A percentile compares a stretch with the other conserved stretches of the same genome.
Evolutionary conservation across 2,888 invertebrate genomes (phyloP).

Genomic region (Eupithecia tripunctaria): DNA sequence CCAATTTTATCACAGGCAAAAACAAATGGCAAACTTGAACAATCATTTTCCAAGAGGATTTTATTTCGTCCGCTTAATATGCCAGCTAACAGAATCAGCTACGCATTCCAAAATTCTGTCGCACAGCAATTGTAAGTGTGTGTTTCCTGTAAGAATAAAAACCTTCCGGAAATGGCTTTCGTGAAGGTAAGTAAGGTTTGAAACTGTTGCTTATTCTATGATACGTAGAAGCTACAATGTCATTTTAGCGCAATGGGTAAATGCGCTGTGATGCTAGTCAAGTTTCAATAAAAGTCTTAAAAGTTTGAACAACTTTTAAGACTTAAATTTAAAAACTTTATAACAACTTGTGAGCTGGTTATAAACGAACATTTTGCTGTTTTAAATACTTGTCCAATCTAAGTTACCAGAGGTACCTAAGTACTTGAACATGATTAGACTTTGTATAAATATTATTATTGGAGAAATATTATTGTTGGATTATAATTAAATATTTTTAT

Average conservation of each 20-base stretch:
- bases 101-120: conserved; percentile 42
- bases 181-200: conserved; percentile 25
- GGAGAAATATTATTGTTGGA: no score
- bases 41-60: conserved; percentile 1
- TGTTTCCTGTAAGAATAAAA: conserved; percentile 38
- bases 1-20: no score
- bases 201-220: conserved; percentile 3
- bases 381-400: no score
- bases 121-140: conserved; percentile 36
- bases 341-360: neutral
- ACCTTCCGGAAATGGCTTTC: conserved; percentile 19
- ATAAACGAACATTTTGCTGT: no score
- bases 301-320: no score
- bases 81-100: conserved; percentile 25
- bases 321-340: no score
- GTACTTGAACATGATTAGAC: no score
- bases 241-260: neutral
- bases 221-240: conserved; percentile 2
- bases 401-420: no score
- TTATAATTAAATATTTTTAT: no score
- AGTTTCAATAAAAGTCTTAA: conserved; percentile 2
- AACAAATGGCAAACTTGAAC: no score
- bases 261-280: neutral
- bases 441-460: no score
- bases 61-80: conserved; percentile 18